Conservation (phyloP, 2,797 vertebrate species). For the Tiaroga cobitis region DNA sequence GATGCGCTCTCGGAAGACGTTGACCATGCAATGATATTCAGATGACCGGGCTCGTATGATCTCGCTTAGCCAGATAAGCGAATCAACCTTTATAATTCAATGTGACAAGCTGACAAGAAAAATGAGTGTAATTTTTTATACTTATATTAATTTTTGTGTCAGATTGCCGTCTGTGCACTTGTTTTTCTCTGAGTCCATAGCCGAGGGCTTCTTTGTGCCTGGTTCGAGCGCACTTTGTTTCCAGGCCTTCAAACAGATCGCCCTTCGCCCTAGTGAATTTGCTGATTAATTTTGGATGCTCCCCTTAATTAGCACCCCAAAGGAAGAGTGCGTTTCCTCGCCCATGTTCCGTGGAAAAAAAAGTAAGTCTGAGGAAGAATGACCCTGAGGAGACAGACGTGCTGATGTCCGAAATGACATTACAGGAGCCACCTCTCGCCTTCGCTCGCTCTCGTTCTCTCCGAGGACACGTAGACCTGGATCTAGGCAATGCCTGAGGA, state of each 20-base stretch:
- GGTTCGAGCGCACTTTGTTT: slow-evolving; percentile 85
- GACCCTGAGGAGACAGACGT: slow-evolving; percentile 91
- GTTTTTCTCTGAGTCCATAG: slow-evolving; percentile 90
- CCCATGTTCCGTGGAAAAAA: slow-evolving; percentile 78
- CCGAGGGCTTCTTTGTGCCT: slow-evolving; percentile 90
- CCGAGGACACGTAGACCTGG: slow-evolving; percentile 79
- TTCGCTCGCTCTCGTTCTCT: slow-evolving; percentile 51
- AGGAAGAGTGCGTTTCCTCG: slow-evolving; percentile 91
- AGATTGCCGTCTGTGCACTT: slow-evolving; percentile 92
- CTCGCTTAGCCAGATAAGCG: slow-evolving; percentile 89
- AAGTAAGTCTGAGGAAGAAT: slow-evolving; percentile 90
- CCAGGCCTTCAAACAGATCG: slow-evolving; percentile 95
- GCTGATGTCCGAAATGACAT: slow-evolving; percentile 90
- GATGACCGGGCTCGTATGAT: slow-evolving; percentile 86
- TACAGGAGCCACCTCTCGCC: slow-evolving; percentile 87
- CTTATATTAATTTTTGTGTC: slow-evolving; percentile 99
- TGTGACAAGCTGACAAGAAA: slow-evolving; percentile 99
- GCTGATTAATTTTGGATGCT: slow-evolving; percentile 99
- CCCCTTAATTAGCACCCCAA: slow-evolving; percentile 99
- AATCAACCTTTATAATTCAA: slow-evolving; percentile 99
- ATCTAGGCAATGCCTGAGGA: slow-evolving; percentile 91
- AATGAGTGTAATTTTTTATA: slow-evolving; percentile 98
- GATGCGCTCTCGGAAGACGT: slow-evolving; percentile 73
- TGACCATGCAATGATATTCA: slow-evolving; percentile 90
- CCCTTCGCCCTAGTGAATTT: slow-evolving; percentile 98